Base-by-base conservation (phyloP, 1,140 invertebrate species). In the Drosophila pallidifrons region DNA sequence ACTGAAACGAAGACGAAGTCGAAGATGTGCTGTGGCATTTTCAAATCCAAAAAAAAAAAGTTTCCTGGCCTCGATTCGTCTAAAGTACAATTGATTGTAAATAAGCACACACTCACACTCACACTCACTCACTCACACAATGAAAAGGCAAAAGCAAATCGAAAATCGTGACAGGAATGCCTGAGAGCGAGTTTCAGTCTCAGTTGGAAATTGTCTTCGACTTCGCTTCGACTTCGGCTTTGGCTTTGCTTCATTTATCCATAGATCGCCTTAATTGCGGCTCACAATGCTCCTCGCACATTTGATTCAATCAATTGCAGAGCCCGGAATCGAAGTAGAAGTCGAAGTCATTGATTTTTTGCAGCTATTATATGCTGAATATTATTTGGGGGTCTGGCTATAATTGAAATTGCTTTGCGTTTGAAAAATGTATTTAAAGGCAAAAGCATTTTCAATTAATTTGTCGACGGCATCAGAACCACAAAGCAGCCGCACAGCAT, bases 91-190 rank as follows among this genome's bases (percentile, higher is more conserved):
- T 88, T 75, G 83, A 88, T 88, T 88, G 83, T 87, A 83, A 88
- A 87, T 83, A 87, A 77, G 64, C 66, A 77, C 49, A 73, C 55
- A 49, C 49, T 66, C 41, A 61, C 54, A 49, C 55, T 46, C 20
- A 70, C 46, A 70, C 46, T 38, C 16, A 49, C 43, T 51, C 35
- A 35, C 46, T 54, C 47, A 54, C 59, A 35, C 32, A 71, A 55
- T 30, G 47, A 65, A 77, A 80, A 79, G 87, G 83, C 82, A 82
- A 82, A 25, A 83, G 85, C 77, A 88, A 88, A 88, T 81, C 80
- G 83, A 88, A 80, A 88, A 83, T 89, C 83, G 85, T 88, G 85
- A 88, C 85, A 51, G 68, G 85, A 89, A 83, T 88, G 65, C 78
- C 51, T 69, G 75, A 89, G 47, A 76, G 32, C 30, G 7, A 60